These are phyloP conservation scores for Eudyptes chrysolophus DNA, from an alignment of 2,113 vertebrate species.

Conservation along the genomic window DNA sequence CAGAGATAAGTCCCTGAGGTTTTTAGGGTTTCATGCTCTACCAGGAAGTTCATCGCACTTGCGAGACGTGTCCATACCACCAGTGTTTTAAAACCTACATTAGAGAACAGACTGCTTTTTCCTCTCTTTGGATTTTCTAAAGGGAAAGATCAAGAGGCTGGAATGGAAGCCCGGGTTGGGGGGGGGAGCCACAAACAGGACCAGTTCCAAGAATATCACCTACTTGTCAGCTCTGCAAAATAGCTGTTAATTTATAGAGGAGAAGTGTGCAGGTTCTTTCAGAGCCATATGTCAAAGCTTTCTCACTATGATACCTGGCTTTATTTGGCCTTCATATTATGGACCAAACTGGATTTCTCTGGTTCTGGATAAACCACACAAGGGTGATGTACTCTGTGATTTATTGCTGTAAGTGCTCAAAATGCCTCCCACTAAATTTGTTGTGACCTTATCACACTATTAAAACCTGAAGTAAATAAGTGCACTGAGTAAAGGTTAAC, in stretches of 20 bases:
- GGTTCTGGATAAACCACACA: slow-evolving; percentile 41
- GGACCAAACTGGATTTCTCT: slow-evolving; percentile 72
- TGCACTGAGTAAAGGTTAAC: slow-evolving; percentile 65
- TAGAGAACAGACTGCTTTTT: not conserved
- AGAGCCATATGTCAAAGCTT: slow-evolving; percentile 62
- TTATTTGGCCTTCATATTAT: slow-evolving; percentile 43
- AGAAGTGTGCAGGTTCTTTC: slow-evolving; percentile 41
- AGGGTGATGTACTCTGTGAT: slow-evolving; percentile 42
- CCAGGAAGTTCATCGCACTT: not conserved
- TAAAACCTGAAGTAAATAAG: slow-evolving; percentile 61
- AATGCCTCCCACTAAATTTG: slow-evolving; percentile 68
- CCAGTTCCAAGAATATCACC: slow-evolving; percentile 63
- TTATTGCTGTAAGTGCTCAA: slow-evolving; percentile 70
- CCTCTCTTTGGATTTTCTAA: not conserved
- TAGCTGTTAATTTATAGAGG: slow-evolving; percentile 70
- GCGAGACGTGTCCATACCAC: not conserved
- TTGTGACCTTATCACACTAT: slow-evolving; percentile 63
- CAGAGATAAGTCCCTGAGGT: not conserved
- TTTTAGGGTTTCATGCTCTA: not conserved
- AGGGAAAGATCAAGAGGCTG: slow-evolving; percentile 23
- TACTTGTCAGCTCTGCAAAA: slow-evolving; percentile 61
- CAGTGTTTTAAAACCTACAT: not conserved
- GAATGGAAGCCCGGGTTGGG: not conserved
- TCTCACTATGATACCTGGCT: slow-evolving; percentile 29
- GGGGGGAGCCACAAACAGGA: slow-evolving; percentile 31